Evolutionary conservation across 2,888 invertebrate species (phyloP), one percentile per base, ranked within the genome.

Genomic region (Stenurella melanura): DNA sequence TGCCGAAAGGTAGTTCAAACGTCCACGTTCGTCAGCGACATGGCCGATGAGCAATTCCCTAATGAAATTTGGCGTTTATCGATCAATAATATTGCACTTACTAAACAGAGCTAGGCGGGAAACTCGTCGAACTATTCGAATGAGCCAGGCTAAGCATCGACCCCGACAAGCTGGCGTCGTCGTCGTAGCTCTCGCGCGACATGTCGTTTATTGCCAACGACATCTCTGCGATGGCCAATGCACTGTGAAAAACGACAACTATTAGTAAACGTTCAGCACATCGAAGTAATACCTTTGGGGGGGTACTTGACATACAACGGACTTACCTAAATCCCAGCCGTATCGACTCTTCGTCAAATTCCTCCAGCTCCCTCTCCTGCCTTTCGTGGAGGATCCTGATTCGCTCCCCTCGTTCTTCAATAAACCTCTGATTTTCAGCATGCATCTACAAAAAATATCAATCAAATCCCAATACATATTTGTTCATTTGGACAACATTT

Each of bases 81-180:
- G 21, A 75, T 75, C 78, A 78, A 73, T 78, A 75, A 78, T 72
- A 76, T 78, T 76, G 77, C 76, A 79, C 74, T 79, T 80, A 82
- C 85, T 85, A 87, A 79, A 86, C 86, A 18, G 87, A 86, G 80
- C 82, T 84, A 88, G 96, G 95, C 86, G 96, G 96, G 91, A 96
- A 96, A 91, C 96, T 96, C 87, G 96, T 96, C 86, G 97, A 96
- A 91, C 97, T 97, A 93, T 96, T 96, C 93, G 96, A 97, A 92
- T 97, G 96, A 83, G 97, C 97, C 90, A 98, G 93, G 91, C 97
- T 97, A 87, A 96, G 92, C 95, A 97, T 96, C 85, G 97, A 97
- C 86, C 98, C 98, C 77, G 97, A 97, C 85, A 97, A 93, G 88
- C 97, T 96, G 87, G 95, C 95, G 90, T 97, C 97, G 89, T 96